phyloP scores from a whole-genome alignment of 2,888 invertebrate genomes.

The Andrena marginata region DNA sequence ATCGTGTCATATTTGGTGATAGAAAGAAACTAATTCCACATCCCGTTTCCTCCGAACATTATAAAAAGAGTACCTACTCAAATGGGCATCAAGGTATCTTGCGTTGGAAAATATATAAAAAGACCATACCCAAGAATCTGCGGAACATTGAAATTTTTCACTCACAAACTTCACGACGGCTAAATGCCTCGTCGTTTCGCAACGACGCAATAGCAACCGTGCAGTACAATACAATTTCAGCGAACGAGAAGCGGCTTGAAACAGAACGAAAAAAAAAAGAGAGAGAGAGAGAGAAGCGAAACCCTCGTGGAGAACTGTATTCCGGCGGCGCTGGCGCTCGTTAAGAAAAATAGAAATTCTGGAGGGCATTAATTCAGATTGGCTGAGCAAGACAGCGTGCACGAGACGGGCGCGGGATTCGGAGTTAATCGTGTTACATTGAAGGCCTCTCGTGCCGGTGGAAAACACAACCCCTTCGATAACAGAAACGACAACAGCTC shows the following conservation, averaged over 20 bases:
- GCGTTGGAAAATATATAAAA: too few relatives aligned
- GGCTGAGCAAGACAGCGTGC: slow-evolving; percentile 33
- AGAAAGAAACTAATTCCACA: too few relatives aligned
- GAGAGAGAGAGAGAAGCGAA: too few relatives aligned
- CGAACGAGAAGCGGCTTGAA: slow-evolving; percentile 5
- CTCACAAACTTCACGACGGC: too few relatives aligned
- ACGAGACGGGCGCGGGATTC: slow-evolving; percentile 31
- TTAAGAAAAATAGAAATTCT: slow-evolving; percentile 31
- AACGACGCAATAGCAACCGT: neutral
- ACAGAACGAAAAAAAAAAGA: neutral
- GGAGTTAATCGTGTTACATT: slow-evolving; percentile 54
- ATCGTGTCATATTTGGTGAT: too few relatives aligned
- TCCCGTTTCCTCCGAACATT: too few relatives aligned
- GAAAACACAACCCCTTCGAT: slow-evolving; percentile 57
- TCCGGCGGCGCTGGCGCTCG: neutral
- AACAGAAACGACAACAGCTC: slow-evolving; percentile 67
- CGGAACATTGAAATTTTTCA: too few relatives aligned
- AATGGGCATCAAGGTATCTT: too few relatives aligned
- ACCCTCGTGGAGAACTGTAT: neutral
- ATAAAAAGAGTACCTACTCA: too few relatives aligned
- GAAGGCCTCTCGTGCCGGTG: slow-evolving; percentile 31
- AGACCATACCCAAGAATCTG: too few relatives aligned
- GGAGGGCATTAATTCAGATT: slow-evolving; percentile 35
- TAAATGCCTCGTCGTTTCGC: slow-evolving; percentile 3
- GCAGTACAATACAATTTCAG: slow-evolving; percentile 1